Evolutionary conservation across 2,797 vertebrate species (phyloP), one percentile per base, ranked within the genome.

Genomic region (Atherinosoma microstoma): DNA sequence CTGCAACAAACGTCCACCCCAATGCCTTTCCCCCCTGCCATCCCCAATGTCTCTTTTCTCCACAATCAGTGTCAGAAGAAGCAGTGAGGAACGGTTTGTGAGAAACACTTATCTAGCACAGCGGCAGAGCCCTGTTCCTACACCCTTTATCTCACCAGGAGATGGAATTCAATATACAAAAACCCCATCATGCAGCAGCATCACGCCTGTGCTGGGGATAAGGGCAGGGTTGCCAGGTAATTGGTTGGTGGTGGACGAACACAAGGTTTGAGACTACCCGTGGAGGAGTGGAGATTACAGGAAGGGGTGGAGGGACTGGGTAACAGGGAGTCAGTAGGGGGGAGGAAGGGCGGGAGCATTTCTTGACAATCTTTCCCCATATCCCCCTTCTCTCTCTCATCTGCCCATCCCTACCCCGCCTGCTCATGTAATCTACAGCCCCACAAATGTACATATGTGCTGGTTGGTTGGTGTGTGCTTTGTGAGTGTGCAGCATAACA

Each of bases 141-240:
- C 93, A 95, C 94, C 95, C 94, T 95, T 95, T 96, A 96, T 95
- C 95, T 96, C 95, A 94, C 95, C 88, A 77, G 94, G 95, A 96
- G 96, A 96, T 94, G 95, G 95, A 97, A 96, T 97, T 97, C 96
- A 96, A 96, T 94, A 95, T 96, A 95, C 94, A 95, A 94, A 95
- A 96, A 92, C 92, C 92, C 93, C 93, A 94, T 96, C 93, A 94
- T 94, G 94, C 95, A 95, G 94, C 96, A 96, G 95, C 96, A 96
- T 96, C 96, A 96, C 95, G 96, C 95, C 95, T 94, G 94, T 87
- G 94, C 95, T 94, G 92, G 95, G 96, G 96, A 95, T 96, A 96
- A 96, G 95, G 94, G 94, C 95, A 95, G 93, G 94, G 95, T 95
- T 96, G 95, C 94, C 94, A 96, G 96, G 96, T 97, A 97, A 98